Percentiles rank a stretch among this genome's conserved stretches.
These are phyloP conservation scores for Chymomyza caudatula DNA, from an alignment of 2,888 invertebrate genomes.

Conservation along the genomic window DNA sequence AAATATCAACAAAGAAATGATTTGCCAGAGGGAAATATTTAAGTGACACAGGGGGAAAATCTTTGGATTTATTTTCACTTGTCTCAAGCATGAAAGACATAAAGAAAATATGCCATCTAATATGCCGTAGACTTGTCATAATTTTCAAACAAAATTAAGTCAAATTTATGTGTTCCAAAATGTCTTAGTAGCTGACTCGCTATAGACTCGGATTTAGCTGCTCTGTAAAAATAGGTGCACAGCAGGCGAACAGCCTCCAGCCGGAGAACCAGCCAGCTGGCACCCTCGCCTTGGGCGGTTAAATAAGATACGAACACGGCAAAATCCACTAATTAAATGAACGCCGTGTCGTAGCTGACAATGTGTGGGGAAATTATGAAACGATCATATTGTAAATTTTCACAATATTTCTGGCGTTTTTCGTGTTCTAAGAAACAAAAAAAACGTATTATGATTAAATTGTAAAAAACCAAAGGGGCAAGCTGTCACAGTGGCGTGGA, in stretches of 20 bases:
- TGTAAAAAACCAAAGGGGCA: neutral
- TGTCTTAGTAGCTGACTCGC: constrained; percentile 16
- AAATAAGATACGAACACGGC: constrained; percentile 34
- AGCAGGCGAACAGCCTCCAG: neutral
- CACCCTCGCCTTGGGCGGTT: neutral
- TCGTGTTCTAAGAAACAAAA: constrained; percentile 43
- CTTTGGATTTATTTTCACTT: constrained; percentile 48
- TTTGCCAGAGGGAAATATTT: constrained; percentile 58
- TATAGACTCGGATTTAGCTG: constrained; percentile 49
- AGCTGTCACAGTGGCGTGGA: too few species aligned
- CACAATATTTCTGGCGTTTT: constrained; percentile 32
- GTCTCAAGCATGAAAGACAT: constrained; percentile 11
- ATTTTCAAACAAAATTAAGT: constrained; percentile 58
- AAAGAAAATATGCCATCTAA: neutral
- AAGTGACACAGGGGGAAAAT: too few species aligned
- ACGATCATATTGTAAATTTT: constrained; percentile 50
- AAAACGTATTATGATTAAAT: constrained; percentile 33
- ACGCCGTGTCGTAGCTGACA: constrained; percentile 51
- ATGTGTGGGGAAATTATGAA: constrained; percentile 45
- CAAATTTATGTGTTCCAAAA: constrained; percentile 26
- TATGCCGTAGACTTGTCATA: constrained; percentile 64
- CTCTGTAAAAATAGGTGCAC: constrained; percentile 52
- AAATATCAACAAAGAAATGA: constrained; percentile 37
- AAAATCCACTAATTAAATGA: constrained; percentile 69
- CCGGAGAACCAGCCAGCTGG: neutral